Percentiles rank a stretch among this genome's conserved stretches.
Evolutionary conservation across 2,113 vertebrate species (phyloP).

Genomic region (Jacana jacana): DNA sequence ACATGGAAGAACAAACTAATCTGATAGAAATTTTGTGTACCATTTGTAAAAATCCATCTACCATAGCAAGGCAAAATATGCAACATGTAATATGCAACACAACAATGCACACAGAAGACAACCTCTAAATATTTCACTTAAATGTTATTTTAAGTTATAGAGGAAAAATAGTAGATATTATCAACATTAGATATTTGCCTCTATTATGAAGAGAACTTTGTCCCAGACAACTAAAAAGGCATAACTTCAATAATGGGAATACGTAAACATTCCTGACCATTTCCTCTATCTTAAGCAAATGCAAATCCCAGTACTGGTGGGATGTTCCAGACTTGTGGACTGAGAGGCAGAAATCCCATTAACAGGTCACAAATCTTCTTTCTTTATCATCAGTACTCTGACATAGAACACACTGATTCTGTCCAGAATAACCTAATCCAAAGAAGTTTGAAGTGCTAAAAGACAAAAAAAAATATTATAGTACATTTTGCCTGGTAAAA

Average conservation of each 20-base stretch:
- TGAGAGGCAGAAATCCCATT: background rate
- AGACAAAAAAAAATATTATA: fast-evolving
- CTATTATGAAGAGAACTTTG: background rate
- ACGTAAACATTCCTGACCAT: background rate
- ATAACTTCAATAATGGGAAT: background rate
- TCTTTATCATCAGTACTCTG: background rate
- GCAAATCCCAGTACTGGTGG: background rate
- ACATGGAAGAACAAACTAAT: background rate
- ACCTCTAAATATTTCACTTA: background rate
- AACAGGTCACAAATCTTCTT: background rate
- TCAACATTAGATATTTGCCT: background rate
- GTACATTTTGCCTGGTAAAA: background rate
- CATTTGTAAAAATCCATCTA: background rate
- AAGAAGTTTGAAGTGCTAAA: background rate
- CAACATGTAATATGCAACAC: background rate
- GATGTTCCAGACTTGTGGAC: background rate
- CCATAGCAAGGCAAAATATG: background rate
- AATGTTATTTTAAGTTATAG: background rate
- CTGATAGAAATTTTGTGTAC: background rate
- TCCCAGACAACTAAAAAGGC: background rate
- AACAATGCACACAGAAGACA: background rate
- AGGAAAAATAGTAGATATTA: background rate
- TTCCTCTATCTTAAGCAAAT: background rate
- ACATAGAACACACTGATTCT: background rate
- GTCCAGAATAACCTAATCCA: background rate